A percentile compares a stretch with the other conserved stretches of the same genome.
Evolutionary conservation across 2,797 vertebrate species (phyloP).

Genomic region (Antennarius maculatus): DNA sequence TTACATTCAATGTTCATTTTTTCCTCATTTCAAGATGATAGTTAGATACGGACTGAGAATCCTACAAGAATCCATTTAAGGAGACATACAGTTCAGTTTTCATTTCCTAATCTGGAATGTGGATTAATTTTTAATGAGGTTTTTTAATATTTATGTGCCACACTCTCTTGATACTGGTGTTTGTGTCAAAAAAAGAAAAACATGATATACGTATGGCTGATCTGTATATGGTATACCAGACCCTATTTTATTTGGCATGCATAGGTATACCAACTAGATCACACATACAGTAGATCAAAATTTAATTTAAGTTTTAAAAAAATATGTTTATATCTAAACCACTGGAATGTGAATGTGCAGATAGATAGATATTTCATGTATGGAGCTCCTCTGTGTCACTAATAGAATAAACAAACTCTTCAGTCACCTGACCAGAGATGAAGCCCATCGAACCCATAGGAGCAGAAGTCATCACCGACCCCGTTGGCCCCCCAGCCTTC

Average conservation of each 20-base stretch:
- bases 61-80: too few species aligned
- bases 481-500: slow-evolving; percentile 91
- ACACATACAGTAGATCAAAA: too few species aligned
- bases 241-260: too few species aligned
- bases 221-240: too few species aligned
- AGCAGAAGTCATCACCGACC: slow-evolving; percentile 92
- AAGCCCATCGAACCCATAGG: slow-evolving; percentile 94
- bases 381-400: background rate
- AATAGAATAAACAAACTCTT: background rate
- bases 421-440: slow-evolving; percentile 92
- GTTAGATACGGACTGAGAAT: too few species aligned
- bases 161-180: background rate
- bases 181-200: too few species aligned
- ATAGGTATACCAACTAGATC: too few species aligned
- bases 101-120: background rate
- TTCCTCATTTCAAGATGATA: background rate
- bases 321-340: background rate
- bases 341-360: background rate
- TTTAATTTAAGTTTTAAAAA: too few species aligned
- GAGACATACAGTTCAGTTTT: background rate
- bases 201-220: too few species aligned
- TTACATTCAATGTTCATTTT: background rate
- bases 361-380: background rate
- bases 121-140: too few species aligned
- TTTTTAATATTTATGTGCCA: too few species aligned